Percentiles rank a stretch among this genome's conserved stretches.
These are phyloP conservation scores for Drymonia ruficornis DNA, from an alignment of 2,888 invertebrate genomes.

Conservation along the genomic window DNA sequence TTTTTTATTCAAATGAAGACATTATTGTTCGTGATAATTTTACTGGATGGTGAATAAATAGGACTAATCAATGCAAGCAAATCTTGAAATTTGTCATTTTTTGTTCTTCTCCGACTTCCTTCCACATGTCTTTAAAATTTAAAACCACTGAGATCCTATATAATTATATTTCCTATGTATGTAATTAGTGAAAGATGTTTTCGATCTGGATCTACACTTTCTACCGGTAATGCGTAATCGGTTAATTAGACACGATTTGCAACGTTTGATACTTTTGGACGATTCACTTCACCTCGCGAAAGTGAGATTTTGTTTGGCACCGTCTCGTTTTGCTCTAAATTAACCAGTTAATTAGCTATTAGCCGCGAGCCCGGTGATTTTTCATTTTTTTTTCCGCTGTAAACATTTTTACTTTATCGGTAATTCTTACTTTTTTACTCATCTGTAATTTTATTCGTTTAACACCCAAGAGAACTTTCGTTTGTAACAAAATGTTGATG, in stretches of 20 bases:
- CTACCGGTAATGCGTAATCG: slow-evolving; percentile 76
- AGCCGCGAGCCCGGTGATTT: slow-evolving; percentile 20
- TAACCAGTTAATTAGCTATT: slow-evolving; percentile 34
- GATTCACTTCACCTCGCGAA: slow-evolving; percentile 54
- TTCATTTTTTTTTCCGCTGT: not conserved
- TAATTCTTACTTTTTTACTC: not conserved
- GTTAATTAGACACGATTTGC: slow-evolving; percentile 80
- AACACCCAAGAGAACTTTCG: too few relatives aligned
- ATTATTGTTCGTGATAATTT: too few relatives aligned
- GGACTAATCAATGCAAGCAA: too few relatives aligned
- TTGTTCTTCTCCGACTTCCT: too few relatives aligned
- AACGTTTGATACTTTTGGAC: slow-evolving; percentile 59
- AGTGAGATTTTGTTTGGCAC: slow-evolving; percentile 51
- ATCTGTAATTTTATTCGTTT: not conserved
- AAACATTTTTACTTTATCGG: not conserved
- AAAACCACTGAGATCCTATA: too few relatives aligned
- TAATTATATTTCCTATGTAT: not conserved
- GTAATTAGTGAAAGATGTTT: not conserved
- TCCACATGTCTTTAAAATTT: too few relatives aligned
- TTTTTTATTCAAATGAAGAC: too few relatives aligned
- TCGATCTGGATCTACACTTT: slow-evolving; percentile 58
- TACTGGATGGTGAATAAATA: too few relatives aligned
- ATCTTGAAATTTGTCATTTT: too few relatives aligned
- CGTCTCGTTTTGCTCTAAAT: slow-evolving; percentile 39
- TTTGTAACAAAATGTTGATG: too few relatives aligned